Base-by-base conservation (phyloP, 2,888 invertebrate species). In the Latheticus oryzae region DNA sequence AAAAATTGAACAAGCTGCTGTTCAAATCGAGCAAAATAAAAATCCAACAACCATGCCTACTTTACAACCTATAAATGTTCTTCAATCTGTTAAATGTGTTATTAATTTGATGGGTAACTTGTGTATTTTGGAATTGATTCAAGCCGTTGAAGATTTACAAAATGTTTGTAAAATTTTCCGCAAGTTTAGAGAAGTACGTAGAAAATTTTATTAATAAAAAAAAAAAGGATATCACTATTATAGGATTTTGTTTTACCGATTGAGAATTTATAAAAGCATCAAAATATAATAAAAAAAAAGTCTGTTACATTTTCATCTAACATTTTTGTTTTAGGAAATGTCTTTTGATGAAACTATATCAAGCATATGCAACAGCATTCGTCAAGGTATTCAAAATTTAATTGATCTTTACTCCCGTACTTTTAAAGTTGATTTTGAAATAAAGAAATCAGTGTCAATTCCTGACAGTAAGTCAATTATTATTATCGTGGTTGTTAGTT, bases 71-170 rank as follows among this genome's bases (percentile, higher is more conserved):
- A 84, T 84, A n/a, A 85, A 90, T 2, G 90, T 95, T 33, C 85
- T 90, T 32, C 96, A 97, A 76, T 91, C 94, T 0, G 92, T 96
- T 1, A 97, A 97, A 79, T 94, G 95, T 0, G 89, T 97, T 23
- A 94, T 95, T 72, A 90, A 94, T 16, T 80, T 94, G 9, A 87
- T 97, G 66, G 94, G 93, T 9, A 90, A 89, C 47, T 87, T 97
- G 0, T 95, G 97, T 78, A 96, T 95, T 0, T 79, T 90, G 26
- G 94, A 96, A 70, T 86, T 97, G 11, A 89, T 90, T 3, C 87
- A 90, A 65, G 88, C 92, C 12, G 80, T 96, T 9, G 75, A 78
- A 30, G 62, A 62, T 43, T 66, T 78, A 28, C 69, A 69, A 47
- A 66, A 71, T 15, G 61, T 67, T 13, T 75, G 73, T 48, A 68